Percentiles rank a stretch among this genome's conserved stretches.
phyloP scores from a whole-genome alignment of 1,140 invertebrate species.

The Drosophila mauritiana region DNA sequence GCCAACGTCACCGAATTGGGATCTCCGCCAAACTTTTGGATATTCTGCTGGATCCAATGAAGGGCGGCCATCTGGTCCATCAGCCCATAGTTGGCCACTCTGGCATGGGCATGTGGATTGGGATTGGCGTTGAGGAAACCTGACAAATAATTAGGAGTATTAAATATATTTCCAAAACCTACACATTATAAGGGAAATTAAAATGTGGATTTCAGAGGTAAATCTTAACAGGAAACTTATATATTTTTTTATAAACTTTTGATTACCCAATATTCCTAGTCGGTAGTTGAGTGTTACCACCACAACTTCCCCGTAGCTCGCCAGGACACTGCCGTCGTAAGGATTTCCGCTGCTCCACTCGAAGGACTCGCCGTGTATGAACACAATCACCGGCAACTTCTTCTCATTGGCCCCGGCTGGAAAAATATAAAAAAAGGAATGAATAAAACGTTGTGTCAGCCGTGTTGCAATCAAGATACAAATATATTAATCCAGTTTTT shows the following conservation, averaged over 20 bases:
- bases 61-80: conserved; percentile 97
- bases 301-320: conserved; percentile 95
- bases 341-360: conserved; percentile 97
- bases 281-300: conserved; percentile 98
- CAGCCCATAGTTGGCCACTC: conserved; percentile 95
- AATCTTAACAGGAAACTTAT: not conserved
- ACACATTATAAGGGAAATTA: no score
- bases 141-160: conserved; percentile 66
- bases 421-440: conserved; percentile 37
- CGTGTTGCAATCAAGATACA: conserved; percentile 19
- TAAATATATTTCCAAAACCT: no score
- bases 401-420: conserved; percentile 86
- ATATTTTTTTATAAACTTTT: not conserved
- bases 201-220: no score
- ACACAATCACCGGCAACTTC: conserved; percentile 94
- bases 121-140: conserved; percentile 94
- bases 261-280: conserved; percentile 92
- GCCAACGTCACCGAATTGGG: conserved; percentile 94
- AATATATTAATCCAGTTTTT: conserved; percentile 8
- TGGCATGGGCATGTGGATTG: conserved; percentile 90
- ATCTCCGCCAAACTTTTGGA: conserved; percentile 95
- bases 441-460: conserved; percentile 24
- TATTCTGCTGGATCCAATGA: conserved; percentile 97
- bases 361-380: conserved; percentile 97
- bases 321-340: conserved; percentile 96